Conservation (phyloP, 2,113 vertebrate species). For the Apus apus region DNA sequence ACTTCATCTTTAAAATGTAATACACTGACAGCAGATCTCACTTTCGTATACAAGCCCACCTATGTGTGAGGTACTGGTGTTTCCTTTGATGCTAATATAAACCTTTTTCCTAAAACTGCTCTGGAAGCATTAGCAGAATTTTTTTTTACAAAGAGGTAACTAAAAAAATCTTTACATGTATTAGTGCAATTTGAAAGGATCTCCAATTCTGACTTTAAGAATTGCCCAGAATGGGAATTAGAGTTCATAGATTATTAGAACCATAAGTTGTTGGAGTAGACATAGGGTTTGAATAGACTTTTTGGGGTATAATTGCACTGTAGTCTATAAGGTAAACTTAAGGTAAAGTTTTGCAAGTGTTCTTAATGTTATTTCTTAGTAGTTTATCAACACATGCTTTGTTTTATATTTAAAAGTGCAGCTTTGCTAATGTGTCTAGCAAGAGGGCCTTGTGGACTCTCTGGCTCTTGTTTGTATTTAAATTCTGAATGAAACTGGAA, state of each 20-base stretch:
- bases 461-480: background rate
- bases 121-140: background rate
- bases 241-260: background rate
- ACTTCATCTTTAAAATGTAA: fast-evolving
- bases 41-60: background rate
- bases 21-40: background rate
- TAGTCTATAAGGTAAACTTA: background rate
- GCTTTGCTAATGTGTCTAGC: background rate
- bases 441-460: background rate
- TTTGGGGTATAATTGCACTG: background rate
- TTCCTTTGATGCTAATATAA: background rate
- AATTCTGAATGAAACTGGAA: background rate
- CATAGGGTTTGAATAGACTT: background rate
- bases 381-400: background rate
- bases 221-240: background rate
- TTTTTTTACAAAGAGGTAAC: background rate
- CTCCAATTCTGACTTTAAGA: background rate
- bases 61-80: background rate
- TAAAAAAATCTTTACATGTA: background rate
- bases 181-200: background rate
- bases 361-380: background rate
- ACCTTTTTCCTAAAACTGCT: background rate
- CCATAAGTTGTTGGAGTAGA: background rate
- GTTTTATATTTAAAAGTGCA: background rate
- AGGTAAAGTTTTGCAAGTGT: background rate